Conservation (phyloP, 2,888 invertebrate genomes). For the Drosophila heteroneura region DNA sequence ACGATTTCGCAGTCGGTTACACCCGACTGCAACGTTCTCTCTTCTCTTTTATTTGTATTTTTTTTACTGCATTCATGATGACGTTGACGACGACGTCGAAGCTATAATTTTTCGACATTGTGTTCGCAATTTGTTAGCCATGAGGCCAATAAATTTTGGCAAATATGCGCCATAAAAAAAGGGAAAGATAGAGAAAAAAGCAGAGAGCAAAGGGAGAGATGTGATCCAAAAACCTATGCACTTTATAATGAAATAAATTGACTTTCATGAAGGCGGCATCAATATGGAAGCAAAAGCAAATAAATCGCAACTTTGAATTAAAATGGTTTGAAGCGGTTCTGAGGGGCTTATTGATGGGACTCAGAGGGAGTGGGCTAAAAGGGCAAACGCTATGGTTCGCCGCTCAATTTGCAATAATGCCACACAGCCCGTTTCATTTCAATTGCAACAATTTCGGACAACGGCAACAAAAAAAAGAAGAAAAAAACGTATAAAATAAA, state of each 20-base stretch:
- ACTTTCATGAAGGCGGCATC: constrained; percentile 63
- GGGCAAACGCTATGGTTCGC: constrained; percentile 48
- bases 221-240: constrained; percentile 64
- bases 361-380: constrained; percentile 3
- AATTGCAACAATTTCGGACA: constrained; percentile 61
- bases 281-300: constrained; percentile 62
- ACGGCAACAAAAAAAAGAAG: constrained; percentile 28
- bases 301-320: constrained; percentile 70
- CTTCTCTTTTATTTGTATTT: neutral
- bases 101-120: constrained; percentile 72
- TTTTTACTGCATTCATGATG: constrained; percentile 60
- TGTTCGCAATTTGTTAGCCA: constrained; percentile 77
- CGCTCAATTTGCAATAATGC: constrained; percentile 65
- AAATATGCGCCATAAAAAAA: constrained; percentile 69
- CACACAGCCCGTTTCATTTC: constrained; percentile 56
- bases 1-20: neutral
- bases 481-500: constrained; percentile 10
- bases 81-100: constrained; percentile 37
- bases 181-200: constrained; percentile 2
- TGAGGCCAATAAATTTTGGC: constrained; percentile 68
- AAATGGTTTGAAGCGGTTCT: constrained; percentile 44
- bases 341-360: neutral
- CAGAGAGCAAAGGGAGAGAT: constrained; percentile 8
- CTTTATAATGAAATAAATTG: constrained; percentile 79
- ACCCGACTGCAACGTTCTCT: neutral